Evolutionary conservation across 2,888 invertebrate genomes (phyloP).

Genomic region (Deilephila porcellus): DNA sequence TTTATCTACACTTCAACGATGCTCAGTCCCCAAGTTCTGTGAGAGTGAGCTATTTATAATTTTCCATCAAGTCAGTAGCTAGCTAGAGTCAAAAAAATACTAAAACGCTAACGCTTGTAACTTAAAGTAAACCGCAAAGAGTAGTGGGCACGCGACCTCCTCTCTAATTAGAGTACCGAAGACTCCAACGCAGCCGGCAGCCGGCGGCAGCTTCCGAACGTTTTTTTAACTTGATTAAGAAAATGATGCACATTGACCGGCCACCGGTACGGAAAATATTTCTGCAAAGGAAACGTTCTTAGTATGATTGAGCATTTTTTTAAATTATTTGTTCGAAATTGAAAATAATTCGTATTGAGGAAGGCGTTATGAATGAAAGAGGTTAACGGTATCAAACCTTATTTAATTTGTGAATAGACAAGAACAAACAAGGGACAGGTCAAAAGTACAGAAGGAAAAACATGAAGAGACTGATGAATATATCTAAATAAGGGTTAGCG

Average conservation of each 20-base stretch:
- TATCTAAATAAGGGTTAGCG: no score
- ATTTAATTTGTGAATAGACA: no score
- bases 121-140: constrained; percentile 21
- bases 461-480: no score
- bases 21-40: no score
- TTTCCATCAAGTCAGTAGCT: background rate
- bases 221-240: constrained; percentile 64
- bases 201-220: constrained; percentile 50
- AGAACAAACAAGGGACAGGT: no score
- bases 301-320: constrained; percentile 1
- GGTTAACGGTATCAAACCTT: no score
- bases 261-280: constrained; percentile 26
- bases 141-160: constrained; percentile 57
- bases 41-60: background rate
- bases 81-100: background rate
- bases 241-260: constrained; percentile 47
- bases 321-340: background rate
- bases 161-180: constrained; percentile 64
- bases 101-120: background rate
- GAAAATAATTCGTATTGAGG: background rate
- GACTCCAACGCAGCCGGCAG: constrained; percentile 42
- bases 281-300: constrained; percentile 5
- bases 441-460: no score
- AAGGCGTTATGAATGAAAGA: no score
- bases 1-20: no score